Conservation (phyloP, 1,140 invertebrate species). For the Xylocopa sonorina region DNA sequence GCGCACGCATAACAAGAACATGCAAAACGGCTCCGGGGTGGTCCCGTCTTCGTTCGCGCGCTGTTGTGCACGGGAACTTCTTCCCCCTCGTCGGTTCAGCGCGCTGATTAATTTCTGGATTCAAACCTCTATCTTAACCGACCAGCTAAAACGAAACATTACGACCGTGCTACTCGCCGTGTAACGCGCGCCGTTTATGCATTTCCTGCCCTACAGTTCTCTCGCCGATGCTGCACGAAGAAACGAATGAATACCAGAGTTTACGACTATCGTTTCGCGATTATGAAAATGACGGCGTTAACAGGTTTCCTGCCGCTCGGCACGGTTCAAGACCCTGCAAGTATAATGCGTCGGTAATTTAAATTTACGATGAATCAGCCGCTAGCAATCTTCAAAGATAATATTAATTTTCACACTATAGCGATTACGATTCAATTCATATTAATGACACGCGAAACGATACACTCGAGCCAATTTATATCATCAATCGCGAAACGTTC, state of each 20-base stretch:
- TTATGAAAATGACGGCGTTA: conserved; percentile 46
- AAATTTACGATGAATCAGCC: conserved; percentile 34
- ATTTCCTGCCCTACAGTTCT: neutral
- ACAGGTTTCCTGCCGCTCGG: conserved; percentile 5
- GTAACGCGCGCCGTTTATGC: neutral
- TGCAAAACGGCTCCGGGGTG: conserved; percentile 41
- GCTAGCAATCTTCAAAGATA: conserved; percentile 38
- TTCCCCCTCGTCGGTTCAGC: neutral
- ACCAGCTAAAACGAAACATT: neutral
- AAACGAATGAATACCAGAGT: conserved; percentile 27
- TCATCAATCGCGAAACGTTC: conserved; percentile 9
- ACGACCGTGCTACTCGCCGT: neutral
- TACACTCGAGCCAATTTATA: conserved; percentile 28
- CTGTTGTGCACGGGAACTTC: conserved; percentile 1
- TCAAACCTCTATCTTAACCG: neutral
- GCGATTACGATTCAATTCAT: conserved; percentile 35
- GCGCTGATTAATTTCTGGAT: conserved; percentile 50
- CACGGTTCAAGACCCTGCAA: neutral
- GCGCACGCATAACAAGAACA: conserved; percentile 38
- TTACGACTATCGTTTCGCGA: conserved; percentile 31
- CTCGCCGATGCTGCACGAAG: neutral
- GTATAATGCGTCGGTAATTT: conserved; percentile 31
- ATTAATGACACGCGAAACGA: conserved; percentile 30
- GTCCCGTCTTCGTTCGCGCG: conserved; percentile 25
- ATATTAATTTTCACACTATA: conserved; percentile 24